These are phyloP conservation scores for Hyperopisus bebe DNA, from an alignment of 2,113 vertebrate species.

Conservation along the genomic window DNA sequence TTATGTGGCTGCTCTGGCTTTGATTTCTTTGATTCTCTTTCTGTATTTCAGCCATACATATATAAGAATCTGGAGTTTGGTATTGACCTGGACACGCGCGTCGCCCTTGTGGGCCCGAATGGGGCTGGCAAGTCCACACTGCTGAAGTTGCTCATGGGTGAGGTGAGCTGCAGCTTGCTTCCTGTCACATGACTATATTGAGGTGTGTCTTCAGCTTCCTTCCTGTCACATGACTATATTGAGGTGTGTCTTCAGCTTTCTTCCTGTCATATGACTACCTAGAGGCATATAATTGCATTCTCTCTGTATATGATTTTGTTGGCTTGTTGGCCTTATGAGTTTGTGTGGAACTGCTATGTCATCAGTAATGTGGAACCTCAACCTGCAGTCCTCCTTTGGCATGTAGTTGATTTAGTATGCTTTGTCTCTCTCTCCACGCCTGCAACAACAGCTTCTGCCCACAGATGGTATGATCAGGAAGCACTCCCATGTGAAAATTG, in stretches of 20 bases:
- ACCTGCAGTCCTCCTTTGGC: neutral
- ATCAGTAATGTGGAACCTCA: neutral
- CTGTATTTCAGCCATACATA: conserved; percentile 72
- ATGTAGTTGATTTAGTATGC: neutral
- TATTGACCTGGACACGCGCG: conserved; percentile 89
- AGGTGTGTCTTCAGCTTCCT: neutral
- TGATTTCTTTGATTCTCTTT: neutral
- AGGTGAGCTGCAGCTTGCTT: conserved; percentile 59
- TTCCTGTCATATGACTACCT: neutral
- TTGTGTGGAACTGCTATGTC: neutral
- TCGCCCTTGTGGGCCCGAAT: conserved; percentile 94
- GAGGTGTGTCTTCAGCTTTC: neutral
- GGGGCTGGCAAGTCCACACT: conserved; percentile 94
- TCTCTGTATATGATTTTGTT: neutral
- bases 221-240: neutral
- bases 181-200: neutral
- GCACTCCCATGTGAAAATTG: conserved; percentile 96
- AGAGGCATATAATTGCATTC: neutral
- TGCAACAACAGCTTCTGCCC: conserved; percentile 72
- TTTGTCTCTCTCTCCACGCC: neutral
- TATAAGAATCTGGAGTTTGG: conserved; percentile 94
- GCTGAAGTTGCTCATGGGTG: conserved; percentile 90
- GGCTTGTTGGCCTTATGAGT: neutral
- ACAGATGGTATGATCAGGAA: conserved; percentile 97
- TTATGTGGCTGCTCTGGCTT: neutral